Conservation (phyloP, 2,888 invertebrate species). For the Clitarchus hookeri region DNA sequence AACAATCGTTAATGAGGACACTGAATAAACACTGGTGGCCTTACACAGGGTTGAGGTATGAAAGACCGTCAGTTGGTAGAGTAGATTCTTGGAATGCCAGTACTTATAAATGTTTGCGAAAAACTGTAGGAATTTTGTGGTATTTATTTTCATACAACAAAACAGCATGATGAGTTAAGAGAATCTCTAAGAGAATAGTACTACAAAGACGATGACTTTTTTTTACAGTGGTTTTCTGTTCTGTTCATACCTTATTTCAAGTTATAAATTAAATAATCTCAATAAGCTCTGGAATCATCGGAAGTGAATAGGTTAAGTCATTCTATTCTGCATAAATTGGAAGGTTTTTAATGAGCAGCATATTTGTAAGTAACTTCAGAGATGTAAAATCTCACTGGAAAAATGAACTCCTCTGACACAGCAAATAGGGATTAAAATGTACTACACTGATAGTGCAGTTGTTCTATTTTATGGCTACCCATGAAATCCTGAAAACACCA, state of each 20-base stretch:
- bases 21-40: neutral
- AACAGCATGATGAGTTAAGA: slow-evolving; percentile 43
- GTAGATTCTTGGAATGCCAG: slow-evolving; percentile 38
- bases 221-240: neutral
- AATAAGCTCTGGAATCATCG: slow-evolving; percentile 15
- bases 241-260: neutral
- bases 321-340: neutral
- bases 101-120: slow-evolving; percentile 35
- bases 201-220: neutral
- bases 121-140: slow-evolving; percentile 40
- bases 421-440: neutral
- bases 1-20: no score
- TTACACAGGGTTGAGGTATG: slow-evolving; percentile 38
- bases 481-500: neutral
- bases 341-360: neutral
- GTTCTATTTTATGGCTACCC: no score
- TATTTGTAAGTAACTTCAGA: neutral
- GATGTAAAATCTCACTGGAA: neutral
- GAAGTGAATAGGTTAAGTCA: neutral
- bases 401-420: neutral
- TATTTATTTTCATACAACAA: slow-evolving; percentile 35
- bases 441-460: neutral
- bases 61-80: slow-evolving; percentile 37
- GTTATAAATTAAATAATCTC: neutral
- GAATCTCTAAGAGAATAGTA: slow-evolving; percentile 33